Percentiles rank a stretch among this genome's conserved stretches.
Evolutionary conservation across 1,140 invertebrate genomes (phyloP).

Genomic region (Sitobion miscanthi): DNA sequence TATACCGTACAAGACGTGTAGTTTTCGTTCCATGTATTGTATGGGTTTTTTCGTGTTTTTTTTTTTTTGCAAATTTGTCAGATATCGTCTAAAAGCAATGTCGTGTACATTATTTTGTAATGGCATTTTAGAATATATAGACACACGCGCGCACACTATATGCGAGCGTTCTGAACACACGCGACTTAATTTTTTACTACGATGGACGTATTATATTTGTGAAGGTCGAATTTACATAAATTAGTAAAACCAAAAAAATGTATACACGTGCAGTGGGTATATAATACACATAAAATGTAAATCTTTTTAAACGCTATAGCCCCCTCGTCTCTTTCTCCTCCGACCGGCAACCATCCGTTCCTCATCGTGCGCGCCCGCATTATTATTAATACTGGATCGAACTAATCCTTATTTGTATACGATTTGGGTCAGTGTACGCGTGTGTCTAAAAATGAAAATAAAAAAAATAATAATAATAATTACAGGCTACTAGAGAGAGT

Average conservation of each 20-base stretch:
- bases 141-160: neutral
- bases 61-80: constrained; percentile 9
- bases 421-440: constrained; percentile 39
- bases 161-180: neutral
- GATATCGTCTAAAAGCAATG: constrained; percentile 10
- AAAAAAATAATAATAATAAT: constrained; percentile 33
- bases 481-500: constrained; percentile 51
- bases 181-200: constrained; percentile 1
- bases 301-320: constrained; percentile 3
- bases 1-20: neutral
- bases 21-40: neutral
- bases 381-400: constrained; percentile 26
- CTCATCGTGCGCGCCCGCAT: neutral
- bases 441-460: constrained; percentile 20
- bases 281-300: constrained; percentile 21
- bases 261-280: neutral
- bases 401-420: constrained; percentile 31
- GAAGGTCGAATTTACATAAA: constrained; percentile 43
- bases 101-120: neutral
- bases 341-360: neutral
- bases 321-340: neutral
- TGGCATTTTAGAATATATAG: neutral
- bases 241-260: constrained; percentile 9
- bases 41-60: neutral
- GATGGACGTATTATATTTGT: neutral